Conservation (phyloP, 2,113 vertebrate species). For the Erythrolamprus reginae region DNA sequence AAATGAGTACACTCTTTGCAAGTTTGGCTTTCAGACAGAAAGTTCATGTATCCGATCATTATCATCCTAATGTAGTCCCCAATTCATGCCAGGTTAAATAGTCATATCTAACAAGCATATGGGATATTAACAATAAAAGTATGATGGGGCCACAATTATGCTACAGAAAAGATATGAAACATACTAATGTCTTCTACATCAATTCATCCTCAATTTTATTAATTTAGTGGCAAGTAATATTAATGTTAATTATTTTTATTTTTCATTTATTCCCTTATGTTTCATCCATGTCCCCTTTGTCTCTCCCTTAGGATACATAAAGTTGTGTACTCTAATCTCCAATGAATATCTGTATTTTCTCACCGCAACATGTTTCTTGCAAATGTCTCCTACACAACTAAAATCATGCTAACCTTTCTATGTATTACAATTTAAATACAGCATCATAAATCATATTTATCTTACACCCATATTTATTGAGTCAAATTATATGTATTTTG, state of each 20-base stretch:
- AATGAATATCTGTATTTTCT: neutral
- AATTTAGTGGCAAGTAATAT: neutral
- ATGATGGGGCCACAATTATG: neutral
- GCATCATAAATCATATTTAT: neutral
- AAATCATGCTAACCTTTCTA: neutral
- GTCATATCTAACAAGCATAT: neutral
- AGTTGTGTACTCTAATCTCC: neutral
- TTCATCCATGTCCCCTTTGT: neutral
- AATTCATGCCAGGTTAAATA: neutral
- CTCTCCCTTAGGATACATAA: neutral
- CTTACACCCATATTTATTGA: neutral
- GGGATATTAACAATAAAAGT: neutral
- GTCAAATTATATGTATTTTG: neutral
- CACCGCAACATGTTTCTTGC: neutral
- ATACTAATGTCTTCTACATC: neutral
- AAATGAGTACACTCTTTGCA: neutral
- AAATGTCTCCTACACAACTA: neutral
- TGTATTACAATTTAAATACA: neutral
- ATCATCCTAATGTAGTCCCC: neutral
- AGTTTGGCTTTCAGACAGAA: neutral
- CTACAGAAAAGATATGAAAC: neutral
- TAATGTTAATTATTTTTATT: neutral
- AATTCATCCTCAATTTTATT: neutral
- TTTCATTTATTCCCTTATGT: neutral
- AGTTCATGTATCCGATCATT: neutral